These are phyloP conservation scores for Axea sp. DNA, from an alignment of 2,888 invertebrate species.

Conservation along the genomic window DNA sequence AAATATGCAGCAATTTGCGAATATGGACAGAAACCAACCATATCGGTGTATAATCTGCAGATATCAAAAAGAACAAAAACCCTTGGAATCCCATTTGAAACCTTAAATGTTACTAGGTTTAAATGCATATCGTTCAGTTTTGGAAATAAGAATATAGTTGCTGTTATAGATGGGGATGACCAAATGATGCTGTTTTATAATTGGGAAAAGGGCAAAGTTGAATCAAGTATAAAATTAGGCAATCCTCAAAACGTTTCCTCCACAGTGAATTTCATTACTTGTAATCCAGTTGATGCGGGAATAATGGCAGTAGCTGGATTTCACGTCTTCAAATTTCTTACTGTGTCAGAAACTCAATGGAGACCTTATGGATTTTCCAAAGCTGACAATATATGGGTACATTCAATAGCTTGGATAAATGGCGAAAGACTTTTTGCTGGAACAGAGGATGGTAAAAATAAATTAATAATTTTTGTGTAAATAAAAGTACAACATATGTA, in stretches of 20 bases:
- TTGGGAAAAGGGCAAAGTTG: conserved; percentile 90
- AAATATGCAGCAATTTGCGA: conserved; percentile 85
- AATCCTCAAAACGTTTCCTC: conserved; percentile 86
- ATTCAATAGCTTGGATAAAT: conserved; percentile 89
- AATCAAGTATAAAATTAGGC: conserved; percentile 86
- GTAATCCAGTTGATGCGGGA: conserved; percentile 89
- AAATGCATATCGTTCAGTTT: conserved; percentile 88
- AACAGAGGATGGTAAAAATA: conserved; percentile 83
- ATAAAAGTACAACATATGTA: no score
- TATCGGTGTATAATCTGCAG: conserved; percentile 86
- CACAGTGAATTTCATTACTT: conserved; percentile 84
- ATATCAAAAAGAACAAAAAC: conserved; percentile 86
- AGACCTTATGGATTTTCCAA: conserved; percentile 92
- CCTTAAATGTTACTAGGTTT: conserved; percentile 83
- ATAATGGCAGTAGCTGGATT: conserved; percentile 84
- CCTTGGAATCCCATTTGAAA: conserved; percentile 83
- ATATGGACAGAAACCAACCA: conserved; percentile 83
- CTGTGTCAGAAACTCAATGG: conserved; percentile 88
- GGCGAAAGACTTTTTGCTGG: conserved; percentile 91
- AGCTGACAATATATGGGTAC: conserved; percentile 87
- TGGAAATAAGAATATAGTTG: conserved; percentile 89
- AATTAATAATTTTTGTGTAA: not conserved
- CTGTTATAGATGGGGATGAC: conserved; percentile 91
- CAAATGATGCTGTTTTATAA: conserved; percentile 90
- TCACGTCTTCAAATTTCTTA: conserved; percentile 87